Percentiles rank a stretch among this genome's conserved stretches.
phyloP scores from a whole-genome alignment of 2,113 vertebrate genomes.

The Cinclus mexicanus region DNA sequence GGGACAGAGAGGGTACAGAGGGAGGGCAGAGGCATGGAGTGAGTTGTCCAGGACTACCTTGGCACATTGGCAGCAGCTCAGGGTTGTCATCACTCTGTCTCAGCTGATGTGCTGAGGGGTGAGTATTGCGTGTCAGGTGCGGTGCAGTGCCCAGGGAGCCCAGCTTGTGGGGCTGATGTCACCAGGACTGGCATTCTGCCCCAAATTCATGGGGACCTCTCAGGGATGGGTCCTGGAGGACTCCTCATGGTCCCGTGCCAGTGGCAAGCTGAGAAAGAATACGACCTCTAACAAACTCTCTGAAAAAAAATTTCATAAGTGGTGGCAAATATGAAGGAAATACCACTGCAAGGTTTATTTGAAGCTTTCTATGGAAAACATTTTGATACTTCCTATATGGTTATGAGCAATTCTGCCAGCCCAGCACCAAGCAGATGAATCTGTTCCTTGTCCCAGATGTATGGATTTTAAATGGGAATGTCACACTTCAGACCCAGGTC shows the following conservation, averaged over 20 bases:
- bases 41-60: not conserved
- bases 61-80: rapidly evolving
- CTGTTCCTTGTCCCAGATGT: not conserved
- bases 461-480: not conserved
- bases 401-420: not conserved
- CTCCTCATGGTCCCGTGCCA: not conserved
- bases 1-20: not conserved
- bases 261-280: not conserved
- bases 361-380: not conserved
- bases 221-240: not conserved
- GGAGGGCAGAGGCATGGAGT: not conserved
- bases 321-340: not conserved
- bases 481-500: not conserved
- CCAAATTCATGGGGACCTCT: not conserved
- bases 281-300: not conserved
- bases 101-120: no score
- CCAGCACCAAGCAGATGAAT: not conserved
- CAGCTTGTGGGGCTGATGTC: not conserved
- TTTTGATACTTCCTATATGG: not conserved
- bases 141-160: rapidly evolving
- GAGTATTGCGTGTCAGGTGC: rapidly evolving
- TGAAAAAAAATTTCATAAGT: not conserved
- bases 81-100: not conserved
- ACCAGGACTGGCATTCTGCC: not conserved
- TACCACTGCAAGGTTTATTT: not conserved